Evolutionary conservation across 2,888 invertebrate genomes (phyloP).

Genomic region (Epinotia demarniana): DNA sequence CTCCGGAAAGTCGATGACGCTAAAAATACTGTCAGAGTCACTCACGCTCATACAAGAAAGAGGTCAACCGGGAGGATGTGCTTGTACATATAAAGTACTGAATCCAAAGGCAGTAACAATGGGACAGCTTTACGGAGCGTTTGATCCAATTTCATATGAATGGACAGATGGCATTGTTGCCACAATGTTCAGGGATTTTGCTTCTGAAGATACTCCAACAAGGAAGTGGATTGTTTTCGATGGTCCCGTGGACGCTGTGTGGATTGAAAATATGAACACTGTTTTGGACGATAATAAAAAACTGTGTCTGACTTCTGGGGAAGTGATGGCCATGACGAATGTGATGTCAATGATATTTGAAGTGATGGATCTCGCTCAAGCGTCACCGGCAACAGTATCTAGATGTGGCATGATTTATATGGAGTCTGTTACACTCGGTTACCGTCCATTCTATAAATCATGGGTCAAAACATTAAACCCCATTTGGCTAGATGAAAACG

Average conservation of each 20-base stretch:
- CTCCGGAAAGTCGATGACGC: slow-evolving; percentile 92
- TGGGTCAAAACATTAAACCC: slow-evolving; percentile 90
- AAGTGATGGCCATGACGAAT: slow-evolving; percentile 92
- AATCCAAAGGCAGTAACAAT: slow-evolving; percentile 97
- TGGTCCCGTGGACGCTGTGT: slow-evolving; percentile 94
- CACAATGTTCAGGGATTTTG: slow-evolving; percentile 90
- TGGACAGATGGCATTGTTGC: slow-evolving; percentile 96
- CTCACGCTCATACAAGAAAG: slow-evolving; percentile 88
- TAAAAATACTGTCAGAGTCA: slow-evolving; percentile 90
- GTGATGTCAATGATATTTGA: slow-evolving; percentile 95
- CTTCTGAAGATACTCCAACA: slow-evolving; percentile 89
- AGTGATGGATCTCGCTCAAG: slow-evolving; percentile 93
- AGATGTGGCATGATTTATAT: slow-evolving; percentile 96
- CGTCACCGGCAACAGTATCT: slow-evolving; percentile 94
- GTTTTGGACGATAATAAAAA: slow-evolving; percentile 95
- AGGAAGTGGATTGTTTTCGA: slow-evolving; percentile 97
- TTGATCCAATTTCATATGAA: slow-evolving; percentile 96
- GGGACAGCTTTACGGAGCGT: slow-evolving; percentile 96
- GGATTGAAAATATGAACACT: slow-evolving; percentile 97
- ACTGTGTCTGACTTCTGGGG: slow-evolving; percentile 93
- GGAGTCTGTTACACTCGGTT: slow-evolving; percentile 93
- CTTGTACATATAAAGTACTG: slow-evolving; percentile 90
- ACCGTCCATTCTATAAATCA: slow-evolving; percentile 91
- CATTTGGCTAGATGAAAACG: slow-evolving; percentile 86
- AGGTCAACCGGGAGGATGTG: slow-evolving; percentile 80